Evolutionary conservation across 2,797 vertebrate species (phyloP).

Genomic region (Epinephelus coioides): DNA sequence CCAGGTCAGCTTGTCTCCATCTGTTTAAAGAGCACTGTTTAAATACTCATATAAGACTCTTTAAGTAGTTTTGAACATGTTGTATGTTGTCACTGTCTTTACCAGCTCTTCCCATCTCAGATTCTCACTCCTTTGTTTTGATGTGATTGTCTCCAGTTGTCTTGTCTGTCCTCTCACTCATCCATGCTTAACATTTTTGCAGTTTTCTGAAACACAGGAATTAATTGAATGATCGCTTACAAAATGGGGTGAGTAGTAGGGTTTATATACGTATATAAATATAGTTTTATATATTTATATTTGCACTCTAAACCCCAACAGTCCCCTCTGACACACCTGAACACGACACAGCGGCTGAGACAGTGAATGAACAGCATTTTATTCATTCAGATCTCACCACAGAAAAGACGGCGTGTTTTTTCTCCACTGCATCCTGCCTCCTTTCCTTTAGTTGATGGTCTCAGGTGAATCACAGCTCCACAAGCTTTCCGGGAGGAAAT

Average conservation of each 20-base stretch:
- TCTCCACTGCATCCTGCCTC: constrained; percentile 55
- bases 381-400: constrained; percentile 65
- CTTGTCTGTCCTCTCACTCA: constrained; percentile 83
- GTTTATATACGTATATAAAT: constrained; percentile 70
- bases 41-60: constrained; percentile 14
- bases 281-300: constrained; percentile 47
- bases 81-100: constrained; percentile 69
- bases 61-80: constrained; percentile 49
- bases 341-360: constrained; percentile 66
- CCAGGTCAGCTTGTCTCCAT: constrained; percentile 86
- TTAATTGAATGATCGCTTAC: constrained; percentile 89
- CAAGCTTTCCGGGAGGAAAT: constrained; percentile 61
- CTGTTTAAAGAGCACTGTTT: not conserved
- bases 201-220: constrained; percentile 91
- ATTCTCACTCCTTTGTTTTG: constrained; percentile 72
- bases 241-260: constrained; percentile 87
- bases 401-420: constrained; percentile 45
- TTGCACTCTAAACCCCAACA: constrained; percentile 56
- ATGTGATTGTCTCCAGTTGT: constrained; percentile 76
- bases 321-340: constrained; percentile 43
- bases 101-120: constrained; percentile 73
- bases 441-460: constrained; percentile 62
- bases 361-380: constrained; percentile 70
- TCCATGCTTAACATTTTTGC: constrained; percentile 87
- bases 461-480: constrained; percentile 60